These are phyloP conservation scores for Argyrosomus regius DNA, from an alignment of 2,797 vertebrate species.

Conservation along the genomic window DNA sequence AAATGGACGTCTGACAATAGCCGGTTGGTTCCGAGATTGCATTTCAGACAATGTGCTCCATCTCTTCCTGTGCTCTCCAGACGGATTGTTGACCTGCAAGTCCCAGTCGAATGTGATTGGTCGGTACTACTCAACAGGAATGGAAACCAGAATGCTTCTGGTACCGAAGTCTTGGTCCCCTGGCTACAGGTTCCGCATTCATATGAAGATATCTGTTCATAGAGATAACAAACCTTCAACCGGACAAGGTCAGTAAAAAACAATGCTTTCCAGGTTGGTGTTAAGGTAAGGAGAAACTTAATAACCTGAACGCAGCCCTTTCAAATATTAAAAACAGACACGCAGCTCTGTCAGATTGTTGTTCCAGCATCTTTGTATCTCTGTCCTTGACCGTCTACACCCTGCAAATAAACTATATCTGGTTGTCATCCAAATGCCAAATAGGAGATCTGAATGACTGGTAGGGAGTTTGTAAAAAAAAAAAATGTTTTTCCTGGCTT, in stretches of 20 bases:
- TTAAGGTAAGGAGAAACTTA: constrained; percentile 2
- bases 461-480: not conserved
- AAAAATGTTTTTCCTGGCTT: not conserved
- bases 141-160: too few relatives aligned
- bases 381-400: not conserved
- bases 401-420: not conserved
- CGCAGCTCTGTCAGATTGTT: not conserved
- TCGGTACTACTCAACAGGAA: too few relatives aligned
- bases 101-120: too few relatives aligned
- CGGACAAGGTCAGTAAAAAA: not conserved
- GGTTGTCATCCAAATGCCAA: not conserved
- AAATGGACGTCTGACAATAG: too few relatives aligned
- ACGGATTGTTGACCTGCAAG: too few relatives aligned
- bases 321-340: not conserved
- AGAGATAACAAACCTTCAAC: too few relatives aligned
- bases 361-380: not conserved
- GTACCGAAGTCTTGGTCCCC: not conserved
- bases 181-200: too few relatives aligned
- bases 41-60: too few relatives aligned
- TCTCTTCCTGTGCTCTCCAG: too few relatives aligned
- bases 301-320: not conserved
- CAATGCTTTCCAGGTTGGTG: not conserved
- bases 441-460: not conserved
- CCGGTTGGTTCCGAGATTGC: too few relatives aligned
- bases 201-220: too few relatives aligned